phyloP scores from a whole-genome alignment of 2,113 vertebrate genomes.

The Amia ocellicauda region DNA sequence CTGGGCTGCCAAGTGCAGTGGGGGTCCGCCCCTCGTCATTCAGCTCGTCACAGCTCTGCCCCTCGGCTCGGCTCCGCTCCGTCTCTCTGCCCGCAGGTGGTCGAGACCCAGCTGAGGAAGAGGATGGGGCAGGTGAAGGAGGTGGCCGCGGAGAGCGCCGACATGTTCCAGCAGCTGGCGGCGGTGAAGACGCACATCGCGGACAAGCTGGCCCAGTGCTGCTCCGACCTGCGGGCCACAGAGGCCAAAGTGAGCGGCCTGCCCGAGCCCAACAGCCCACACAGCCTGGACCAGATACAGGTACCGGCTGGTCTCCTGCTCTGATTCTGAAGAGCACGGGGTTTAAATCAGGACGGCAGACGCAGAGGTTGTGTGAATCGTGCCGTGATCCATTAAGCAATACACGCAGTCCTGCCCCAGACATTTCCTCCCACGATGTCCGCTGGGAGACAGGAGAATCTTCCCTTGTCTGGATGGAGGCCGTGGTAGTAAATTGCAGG shows the following conservation, averaged over 20 bases:
- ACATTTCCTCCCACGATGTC: no score
- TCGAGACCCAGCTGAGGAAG: slow-evolving; percentile 63
- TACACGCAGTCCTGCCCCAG: no score
- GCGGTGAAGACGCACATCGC: slow-evolving; percentile 57
- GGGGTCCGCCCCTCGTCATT: no score
- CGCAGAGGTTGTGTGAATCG: background rate
- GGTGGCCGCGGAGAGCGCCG: slow-evolving; percentile 56
- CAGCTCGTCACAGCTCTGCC: no score
- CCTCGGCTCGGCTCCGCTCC: no score
- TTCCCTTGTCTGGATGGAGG: no score
- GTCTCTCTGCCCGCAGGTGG: slow-evolving; percentile 54
- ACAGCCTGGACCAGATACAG: slow-evolving; percentile 45
- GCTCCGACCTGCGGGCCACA: slow-evolving; percentile 45
- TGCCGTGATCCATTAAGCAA: no score
- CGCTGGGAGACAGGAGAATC: no score
- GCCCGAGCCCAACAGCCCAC: slow-evolving; percentile 26
- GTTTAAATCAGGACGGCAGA: background rate
- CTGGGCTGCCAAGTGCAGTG: no score
- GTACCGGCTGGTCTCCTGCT: slow-evolving; percentile 30
- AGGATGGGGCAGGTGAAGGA: slow-evolving; percentile 69
- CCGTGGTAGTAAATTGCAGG: no score
- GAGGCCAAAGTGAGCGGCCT: slow-evolving; percentile 41
- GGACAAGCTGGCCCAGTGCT: slow-evolving; percentile 51
- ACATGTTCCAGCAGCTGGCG: slow-evolving; percentile 63
- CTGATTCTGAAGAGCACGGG: background rate